Conservation (phyloP, 2,113 vertebrate species). For the Trematocara stigmaticum region DNA sequence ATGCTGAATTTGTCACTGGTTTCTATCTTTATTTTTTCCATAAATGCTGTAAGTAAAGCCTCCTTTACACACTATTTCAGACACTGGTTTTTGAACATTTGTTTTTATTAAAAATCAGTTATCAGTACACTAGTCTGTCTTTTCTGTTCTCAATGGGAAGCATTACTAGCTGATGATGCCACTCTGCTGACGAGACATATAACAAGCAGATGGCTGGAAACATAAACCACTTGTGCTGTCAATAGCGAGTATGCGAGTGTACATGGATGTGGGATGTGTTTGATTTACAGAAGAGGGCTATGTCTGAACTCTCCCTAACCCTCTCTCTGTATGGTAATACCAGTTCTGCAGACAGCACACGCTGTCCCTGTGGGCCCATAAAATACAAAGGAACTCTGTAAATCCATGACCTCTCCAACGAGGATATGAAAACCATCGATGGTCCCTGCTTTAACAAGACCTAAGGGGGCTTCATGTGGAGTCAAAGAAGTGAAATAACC, state of each 20-base stretch:
- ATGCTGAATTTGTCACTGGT: background rate
- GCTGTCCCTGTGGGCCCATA: conserved; percentile 48
- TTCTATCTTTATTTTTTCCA: background rate
- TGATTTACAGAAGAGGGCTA: conserved; percentile 59
- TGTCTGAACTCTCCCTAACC: conserved; percentile 67
- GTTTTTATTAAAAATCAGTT: background rate
- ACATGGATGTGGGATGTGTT: conserved; percentile 28
- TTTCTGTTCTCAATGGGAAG: background rate
- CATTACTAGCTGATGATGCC: conserved; percentile 26
- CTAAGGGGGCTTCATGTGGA: conserved; percentile 41
- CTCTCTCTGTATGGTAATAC: conserved; percentile 54
- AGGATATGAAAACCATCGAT: conserved; percentile 66
- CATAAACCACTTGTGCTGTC: conserved; percentile 56
- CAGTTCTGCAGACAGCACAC: conserved; percentile 34
- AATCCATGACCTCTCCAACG: conserved; percentile 57
- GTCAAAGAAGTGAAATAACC: conserved; percentile 38
- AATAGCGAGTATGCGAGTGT: conserved; percentile 15
- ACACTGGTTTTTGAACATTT: background rate
- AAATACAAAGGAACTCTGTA: conserved; percentile 68
- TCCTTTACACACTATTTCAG: background rate
- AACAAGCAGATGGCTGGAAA: conserved; percentile 54
- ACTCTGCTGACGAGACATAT: conserved; percentile 17
- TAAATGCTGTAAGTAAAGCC: background rate
- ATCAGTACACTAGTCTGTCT: background rate
- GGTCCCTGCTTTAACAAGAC: conserved; percentile 51